These are phyloP conservation scores for Hecatera dysodea DNA, from an alignment of 2,888 invertebrate species.

Conservation along the genomic window DNA sequence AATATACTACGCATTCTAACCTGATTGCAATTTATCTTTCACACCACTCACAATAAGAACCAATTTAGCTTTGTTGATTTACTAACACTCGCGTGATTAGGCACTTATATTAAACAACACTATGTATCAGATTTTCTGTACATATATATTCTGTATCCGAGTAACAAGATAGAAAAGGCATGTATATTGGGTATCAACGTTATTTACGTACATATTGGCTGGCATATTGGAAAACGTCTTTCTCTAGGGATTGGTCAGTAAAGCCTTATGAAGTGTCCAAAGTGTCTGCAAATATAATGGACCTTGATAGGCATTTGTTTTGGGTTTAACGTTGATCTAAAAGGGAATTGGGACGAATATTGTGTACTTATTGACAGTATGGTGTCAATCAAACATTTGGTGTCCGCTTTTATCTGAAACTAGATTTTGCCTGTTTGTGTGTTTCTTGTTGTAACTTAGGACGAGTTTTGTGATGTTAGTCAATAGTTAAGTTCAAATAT, in stretches of 20 bases:
- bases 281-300: conserved; percentile 7
- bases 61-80: background rate
- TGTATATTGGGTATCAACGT: conserved; percentile 16
- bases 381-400: background rate
- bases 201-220: conserved; percentile 52
- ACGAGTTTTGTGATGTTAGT: no score
- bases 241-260: conserved; percentile 1
- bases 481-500: no score
- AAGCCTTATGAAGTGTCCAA: conserved; percentile 3
- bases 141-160: background rate
- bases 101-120: conserved; percentile 16
- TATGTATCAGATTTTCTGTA: background rate
- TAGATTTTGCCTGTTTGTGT: background rate
- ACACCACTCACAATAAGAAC: background rate
- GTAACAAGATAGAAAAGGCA: conserved; percentile 9
- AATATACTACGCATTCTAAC: background rate
- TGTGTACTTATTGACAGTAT: background rate
- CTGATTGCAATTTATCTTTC: background rate
- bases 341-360: background rate
- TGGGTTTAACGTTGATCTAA: background rate
- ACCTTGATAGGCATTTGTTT: conserved; percentile 24
- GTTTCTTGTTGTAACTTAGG: no score
- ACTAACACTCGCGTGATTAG: background rate
- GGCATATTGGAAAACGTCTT: conserved; percentile 7
- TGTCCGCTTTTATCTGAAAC: background rate